Evolutionary conservation across 2,113 vertebrate species (phyloP).

Genomic region (Malurus alboscapulatus): DNA sequence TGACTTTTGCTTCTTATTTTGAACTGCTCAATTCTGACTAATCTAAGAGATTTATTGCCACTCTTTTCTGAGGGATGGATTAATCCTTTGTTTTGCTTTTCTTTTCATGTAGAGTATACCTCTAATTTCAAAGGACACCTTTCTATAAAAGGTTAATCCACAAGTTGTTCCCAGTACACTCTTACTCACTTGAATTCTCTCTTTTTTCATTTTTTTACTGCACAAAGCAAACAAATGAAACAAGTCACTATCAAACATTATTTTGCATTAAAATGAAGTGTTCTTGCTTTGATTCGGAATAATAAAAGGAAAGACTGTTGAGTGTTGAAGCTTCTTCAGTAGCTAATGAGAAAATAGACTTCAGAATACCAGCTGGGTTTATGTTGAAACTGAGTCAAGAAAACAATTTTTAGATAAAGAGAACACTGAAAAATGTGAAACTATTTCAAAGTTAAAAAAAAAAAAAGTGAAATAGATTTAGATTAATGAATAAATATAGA

Average conservation of each 20-base stretch:
- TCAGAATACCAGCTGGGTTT: background rate
- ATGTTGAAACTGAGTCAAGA: background rate
- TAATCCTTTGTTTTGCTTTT: background rate
- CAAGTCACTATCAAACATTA: background rate
- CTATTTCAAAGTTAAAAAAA: background rate
- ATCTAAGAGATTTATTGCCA: background rate
- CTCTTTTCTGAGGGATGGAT: background rate
- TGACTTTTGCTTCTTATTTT: background rate
- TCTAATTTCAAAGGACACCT: background rate
- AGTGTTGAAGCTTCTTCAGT: background rate
- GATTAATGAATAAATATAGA: background rate
- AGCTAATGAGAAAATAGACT: background rate
- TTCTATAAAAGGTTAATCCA: background rate
- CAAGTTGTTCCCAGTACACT: background rate
- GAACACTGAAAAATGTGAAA: background rate
- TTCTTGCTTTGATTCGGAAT: background rate
- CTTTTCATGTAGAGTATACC: background rate
- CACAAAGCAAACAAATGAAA: background rate
- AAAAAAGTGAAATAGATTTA: background rate
- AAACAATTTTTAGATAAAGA: background rate
- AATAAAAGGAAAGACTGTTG: background rate
- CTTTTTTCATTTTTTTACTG: background rate
- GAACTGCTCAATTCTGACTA: background rate
- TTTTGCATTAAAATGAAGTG: background rate
- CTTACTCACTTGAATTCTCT: background rate